A percentile compares a stretch with the other conserved stretches of the same genome.
Conservation (phyloP, 2,797 vertebrate genomes). For the Diplodus puntazzo region DNA sequence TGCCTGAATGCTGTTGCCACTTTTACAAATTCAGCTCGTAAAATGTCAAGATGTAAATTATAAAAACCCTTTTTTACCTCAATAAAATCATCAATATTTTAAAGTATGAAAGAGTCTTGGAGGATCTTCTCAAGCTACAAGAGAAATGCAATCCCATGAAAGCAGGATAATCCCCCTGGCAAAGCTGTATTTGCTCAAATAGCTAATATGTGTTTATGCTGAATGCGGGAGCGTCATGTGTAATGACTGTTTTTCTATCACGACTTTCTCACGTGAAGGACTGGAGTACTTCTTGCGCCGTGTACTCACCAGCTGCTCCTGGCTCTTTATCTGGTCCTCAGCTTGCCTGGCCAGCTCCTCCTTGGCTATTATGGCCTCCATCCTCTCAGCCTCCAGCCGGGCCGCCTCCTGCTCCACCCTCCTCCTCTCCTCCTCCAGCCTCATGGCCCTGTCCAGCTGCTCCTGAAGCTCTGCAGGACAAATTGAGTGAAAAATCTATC, state of each 20-base stretch:
- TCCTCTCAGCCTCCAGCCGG: slow-evolving; percentile 93
- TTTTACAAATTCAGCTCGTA: not conserved
- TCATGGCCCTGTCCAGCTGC: slow-evolving; percentile 91
- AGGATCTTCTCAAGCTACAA: slow-evolving; percentile 7
- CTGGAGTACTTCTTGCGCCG: not conserved
- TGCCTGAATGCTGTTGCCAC: not conserved
- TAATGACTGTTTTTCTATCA: slow-evolving; percentile 25
- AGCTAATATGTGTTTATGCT: slow-evolving; percentile 33
- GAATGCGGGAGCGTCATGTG: not conserved
- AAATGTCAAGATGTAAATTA: not conserved
- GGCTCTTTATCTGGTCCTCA: slow-evolving; percentile 93
- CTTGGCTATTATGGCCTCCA: slow-evolving; percentile 93
- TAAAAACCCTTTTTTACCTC: not conserved
- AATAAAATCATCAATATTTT: not conserved
- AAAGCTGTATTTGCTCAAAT: not conserved
- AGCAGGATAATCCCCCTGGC: slow-evolving; percentile 14
- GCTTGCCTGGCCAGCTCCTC: slow-evolving; percentile 94
- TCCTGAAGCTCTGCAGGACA: slow-evolving; percentile 89
- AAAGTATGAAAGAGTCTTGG: not conserved
- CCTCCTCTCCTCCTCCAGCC: slow-evolving; percentile 93
- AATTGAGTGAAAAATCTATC: slow-evolving; percentile 25
- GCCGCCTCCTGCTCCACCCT: slow-evolving; percentile 92
- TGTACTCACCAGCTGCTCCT: slow-evolving; percentile 94
- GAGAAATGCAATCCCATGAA: not conserved
- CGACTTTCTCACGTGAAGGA: slow-evolving; percentile 55